Evolutionary conservation across 2,888 invertebrate species (phyloP).

Genomic region (Callimorpha dominula): DNA sequence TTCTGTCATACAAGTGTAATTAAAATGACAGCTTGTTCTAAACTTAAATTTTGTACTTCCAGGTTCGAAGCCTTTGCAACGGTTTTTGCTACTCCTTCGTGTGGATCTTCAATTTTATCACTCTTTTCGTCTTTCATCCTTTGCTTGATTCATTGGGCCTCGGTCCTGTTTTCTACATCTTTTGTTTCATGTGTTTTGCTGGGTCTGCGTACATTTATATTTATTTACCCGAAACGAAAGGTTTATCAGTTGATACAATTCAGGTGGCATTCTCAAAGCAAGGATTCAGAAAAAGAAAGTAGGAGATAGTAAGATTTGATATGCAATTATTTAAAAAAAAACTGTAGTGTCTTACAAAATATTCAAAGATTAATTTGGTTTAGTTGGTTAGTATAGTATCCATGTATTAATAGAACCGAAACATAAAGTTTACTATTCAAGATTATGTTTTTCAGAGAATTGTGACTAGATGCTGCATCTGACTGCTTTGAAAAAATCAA

Average conservation of each 20-base stretch:
- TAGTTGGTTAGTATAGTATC: background rate
- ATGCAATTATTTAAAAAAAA: background rate
- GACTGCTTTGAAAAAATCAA: too few relatives aligned
- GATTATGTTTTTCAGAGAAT: too few relatives aligned
- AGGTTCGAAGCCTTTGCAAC: constrained; percentile 72
- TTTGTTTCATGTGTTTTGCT: constrained; percentile 66
- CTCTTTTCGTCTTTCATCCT: constrained; percentile 69
- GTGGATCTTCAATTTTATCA: constrained; percentile 69
- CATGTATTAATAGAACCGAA: too few relatives aligned
- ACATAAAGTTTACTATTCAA: too few relatives aligned
- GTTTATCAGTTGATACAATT: constrained; percentile 68
- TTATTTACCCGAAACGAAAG: constrained; percentile 78
- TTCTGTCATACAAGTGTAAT: background rate
- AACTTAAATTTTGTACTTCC: constrained; percentile 11
- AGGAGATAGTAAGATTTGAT: background rate
- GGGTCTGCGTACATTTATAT: constrained; percentile 66
- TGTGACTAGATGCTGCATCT: too few relatives aligned
- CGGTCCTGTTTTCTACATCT: constrained; percentile 73
- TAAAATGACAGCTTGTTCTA: background rate
- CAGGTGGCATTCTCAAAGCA: constrained; percentile 62
- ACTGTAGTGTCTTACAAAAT: background rate
- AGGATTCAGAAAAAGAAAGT: constrained; percentile 26
- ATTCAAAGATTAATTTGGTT: background rate
- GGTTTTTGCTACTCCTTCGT: constrained; percentile 60
- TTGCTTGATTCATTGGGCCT: constrained; percentile 65